These are phyloP conservation scores for Lordiphosa clarofinis DNA, from an alignment of 1,140 invertebrate genomes.

Conservation along the genomic window DNA sequence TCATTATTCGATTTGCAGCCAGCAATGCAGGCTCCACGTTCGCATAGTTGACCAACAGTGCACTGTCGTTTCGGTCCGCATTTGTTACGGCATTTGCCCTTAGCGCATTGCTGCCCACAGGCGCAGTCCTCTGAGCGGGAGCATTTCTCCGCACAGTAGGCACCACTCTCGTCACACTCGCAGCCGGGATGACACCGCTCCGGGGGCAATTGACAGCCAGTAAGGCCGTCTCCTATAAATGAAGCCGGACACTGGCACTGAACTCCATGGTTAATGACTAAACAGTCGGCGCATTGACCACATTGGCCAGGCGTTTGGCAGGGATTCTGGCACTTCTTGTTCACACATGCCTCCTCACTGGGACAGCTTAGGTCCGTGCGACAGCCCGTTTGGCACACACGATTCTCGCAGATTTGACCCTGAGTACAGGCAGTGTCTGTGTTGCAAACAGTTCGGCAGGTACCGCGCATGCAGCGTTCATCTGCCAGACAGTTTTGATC, in stretches of 20 bases:
- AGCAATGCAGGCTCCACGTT: slow-evolving; percentile 83
- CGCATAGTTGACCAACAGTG: slow-evolving; percentile 82
- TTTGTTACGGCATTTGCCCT: slow-evolving; percentile 81
- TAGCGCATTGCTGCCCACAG: slow-evolving; percentile 84
- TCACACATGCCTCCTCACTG: slow-evolving; percentile 87
- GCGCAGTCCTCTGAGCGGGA: slow-evolving; percentile 85
- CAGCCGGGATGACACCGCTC: slow-evolving; percentile 85
- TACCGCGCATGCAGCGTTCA: slow-evolving; percentile 89
- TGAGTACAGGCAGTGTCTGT: slow-evolving; percentile 89
- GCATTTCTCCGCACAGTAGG: slow-evolving; percentile 87
- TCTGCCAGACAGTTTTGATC: slow-evolving; percentile 90
- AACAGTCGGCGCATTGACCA: slow-evolving; percentile 90
- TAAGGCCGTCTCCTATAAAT: slow-evolving; percentile 89
- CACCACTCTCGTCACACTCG: slow-evolving; percentile 87
- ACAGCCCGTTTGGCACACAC: slow-evolving; percentile 91
- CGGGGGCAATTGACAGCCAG: slow-evolving; percentile 85
- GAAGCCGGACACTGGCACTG: slow-evolving; percentile 91
- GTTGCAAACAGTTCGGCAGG: slow-evolving; percentile 91
- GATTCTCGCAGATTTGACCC: slow-evolving; percentile 92
- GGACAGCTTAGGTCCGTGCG: slow-evolving; percentile 90
- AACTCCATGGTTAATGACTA: slow-evolving; percentile 89
- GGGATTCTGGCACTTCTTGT: slow-evolving; percentile 92
- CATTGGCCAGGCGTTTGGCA: slow-evolving; percentile 86
- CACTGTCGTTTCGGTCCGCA: slow-evolving; percentile 67
- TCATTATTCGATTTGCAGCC: slow-evolving; percentile 91